These are phyloP conservation scores for Sesamia inferens DNA, from an alignment of 2,888 invertebrate species.

Conservation along the genomic window DNA sequence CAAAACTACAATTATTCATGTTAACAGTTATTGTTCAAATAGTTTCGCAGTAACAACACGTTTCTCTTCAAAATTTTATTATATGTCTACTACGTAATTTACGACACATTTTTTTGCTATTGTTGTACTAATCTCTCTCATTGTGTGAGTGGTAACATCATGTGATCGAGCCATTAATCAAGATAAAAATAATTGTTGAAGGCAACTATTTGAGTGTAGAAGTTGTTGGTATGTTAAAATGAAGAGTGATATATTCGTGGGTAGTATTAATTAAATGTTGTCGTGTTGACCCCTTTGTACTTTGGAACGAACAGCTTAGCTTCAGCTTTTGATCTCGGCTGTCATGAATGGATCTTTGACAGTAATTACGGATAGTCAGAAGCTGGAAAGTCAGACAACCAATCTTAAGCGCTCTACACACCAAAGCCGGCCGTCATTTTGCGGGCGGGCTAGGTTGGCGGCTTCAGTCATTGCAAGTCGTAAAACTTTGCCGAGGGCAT, in stretches of 20 bases:
- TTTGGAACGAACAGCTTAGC: too few species aligned
- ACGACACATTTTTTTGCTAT: conserved; percentile 16
- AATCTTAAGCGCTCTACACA: too few species aligned
- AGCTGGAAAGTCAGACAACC: too few species aligned
- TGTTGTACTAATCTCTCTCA: conserved; percentile 35
- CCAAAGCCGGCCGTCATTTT: too few species aligned
- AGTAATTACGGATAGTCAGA: too few species aligned
- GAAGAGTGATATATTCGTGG: conserved; percentile 25
- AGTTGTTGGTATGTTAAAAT: conserved; percentile 23
- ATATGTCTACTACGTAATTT: conserved; percentile 20
- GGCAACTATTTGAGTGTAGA: conserved; percentile 29
- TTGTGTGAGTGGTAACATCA: conserved; percentile 45
- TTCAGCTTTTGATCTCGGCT: too few species aligned
- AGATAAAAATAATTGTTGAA: conserved; percentile 56
- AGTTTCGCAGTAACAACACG: conserved; percentile 6
- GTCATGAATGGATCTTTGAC: too few species aligned
- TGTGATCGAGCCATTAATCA: conserved; percentile 51
- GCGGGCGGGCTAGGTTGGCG: too few species aligned
- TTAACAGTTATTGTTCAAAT: neutral
- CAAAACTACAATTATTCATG: neutral
- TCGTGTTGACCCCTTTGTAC: neutral
- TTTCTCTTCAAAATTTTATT: conserved; percentile 15
- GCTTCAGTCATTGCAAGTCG: too few species aligned
- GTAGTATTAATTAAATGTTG: conserved; percentile 27
- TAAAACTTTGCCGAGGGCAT: too few species aligned